phyloP scores from a whole-genome alignment of 2,888 invertebrate genomes.

The Graphium colonna region DNA sequence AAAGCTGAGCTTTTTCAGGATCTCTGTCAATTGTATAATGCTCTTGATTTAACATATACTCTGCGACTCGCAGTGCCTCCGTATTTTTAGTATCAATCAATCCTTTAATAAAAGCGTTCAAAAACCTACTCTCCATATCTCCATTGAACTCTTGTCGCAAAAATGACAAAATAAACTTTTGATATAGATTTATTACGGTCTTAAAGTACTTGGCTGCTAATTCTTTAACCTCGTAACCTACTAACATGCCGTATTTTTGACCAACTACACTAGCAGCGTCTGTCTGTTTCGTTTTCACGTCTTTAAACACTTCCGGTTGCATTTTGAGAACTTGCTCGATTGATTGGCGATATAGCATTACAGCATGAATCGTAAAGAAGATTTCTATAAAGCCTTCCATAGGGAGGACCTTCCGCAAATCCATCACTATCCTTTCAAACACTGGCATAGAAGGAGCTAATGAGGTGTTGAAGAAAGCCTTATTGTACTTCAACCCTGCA shows the following conservation, averaged over 20 bases:
- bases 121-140: conserved; percentile 23
- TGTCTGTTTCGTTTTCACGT: conserved; percentile 29
- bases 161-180: conserved; percentile 31
- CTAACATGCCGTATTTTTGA: conserved; percentile 41
- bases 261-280: conserved; percentile 45
- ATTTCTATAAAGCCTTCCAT: conserved; percentile 40
- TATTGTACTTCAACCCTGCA: conserved; percentile 39
- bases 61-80: conserved; percentile 31
- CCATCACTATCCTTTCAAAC: conserved; percentile 39
- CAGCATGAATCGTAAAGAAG: conserved; percentile 44
- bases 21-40: conserved; percentile 2
- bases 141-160: conserved; percentile 28
- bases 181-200: conserved; percentile 44
- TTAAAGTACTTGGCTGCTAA: conserved; percentile 42
- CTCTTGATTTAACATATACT: conserved; percentile 23
- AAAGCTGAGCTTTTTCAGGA: conserved; percentile 21
- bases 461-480: conserved; percentile 42
- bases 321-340: conserved; percentile 40
- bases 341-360: conserved; percentile 50
- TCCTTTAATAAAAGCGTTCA: conserved; percentile 28
- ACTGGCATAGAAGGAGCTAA: conserved; percentile 39
- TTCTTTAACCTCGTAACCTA: conserved; percentile 41
- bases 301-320: conserved; percentile 39
- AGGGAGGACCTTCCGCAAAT: conserved; percentile 41
- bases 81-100: conserved; percentile 25